Percentiles rank a stretch among this genome's conserved stretches.
These are phyloP conservation scores for Mechanitis mazaeus DNA, from an alignment of 2,888 invertebrate species.

Conservation along the genomic window DNA sequence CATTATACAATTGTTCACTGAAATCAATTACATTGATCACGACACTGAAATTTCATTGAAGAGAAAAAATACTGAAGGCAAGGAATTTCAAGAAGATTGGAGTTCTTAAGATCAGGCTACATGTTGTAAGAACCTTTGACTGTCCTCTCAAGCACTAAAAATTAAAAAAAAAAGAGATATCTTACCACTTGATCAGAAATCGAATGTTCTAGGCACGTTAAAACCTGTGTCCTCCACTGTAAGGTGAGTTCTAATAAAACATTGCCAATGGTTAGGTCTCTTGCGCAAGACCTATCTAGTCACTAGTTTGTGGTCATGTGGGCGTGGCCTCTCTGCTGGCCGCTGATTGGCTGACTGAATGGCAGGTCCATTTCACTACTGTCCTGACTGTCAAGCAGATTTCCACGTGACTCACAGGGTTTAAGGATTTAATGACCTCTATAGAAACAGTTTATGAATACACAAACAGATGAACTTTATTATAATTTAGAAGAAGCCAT, in stretches of 20 bases:
- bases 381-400: constrained; percentile 54
- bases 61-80: too few species aligned
- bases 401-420: constrained; percentile 33
- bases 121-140: too few species aligned
- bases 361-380: constrained; percentile 67
- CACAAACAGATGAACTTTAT: constrained; percentile 2
- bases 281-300: constrained; percentile 28
- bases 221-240: constrained; percentile 14
- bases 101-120: too few species aligned
- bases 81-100: too few species aligned
- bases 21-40: too few species aligned
- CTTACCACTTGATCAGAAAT: too few species aligned
- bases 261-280: constrained; percentile 26
- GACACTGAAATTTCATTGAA: too few species aligned
- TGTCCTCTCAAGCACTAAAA: too few species aligned
- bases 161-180: background rate
- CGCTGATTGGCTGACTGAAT: constrained; percentile 56
- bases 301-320: constrained; percentile 34
- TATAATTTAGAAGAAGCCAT: background rate
- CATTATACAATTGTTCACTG: too few species aligned
- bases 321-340: constrained; percentile 58
- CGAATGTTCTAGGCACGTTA: background rate
- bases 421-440: constrained; percentile 20
- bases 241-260: constrained; percentile 12
- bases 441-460: constrained; percentile 13